Evolutionary conservation across 1,140 invertebrate genomes (phyloP).

Genomic region (Panagrolaimus sp.): DNA sequence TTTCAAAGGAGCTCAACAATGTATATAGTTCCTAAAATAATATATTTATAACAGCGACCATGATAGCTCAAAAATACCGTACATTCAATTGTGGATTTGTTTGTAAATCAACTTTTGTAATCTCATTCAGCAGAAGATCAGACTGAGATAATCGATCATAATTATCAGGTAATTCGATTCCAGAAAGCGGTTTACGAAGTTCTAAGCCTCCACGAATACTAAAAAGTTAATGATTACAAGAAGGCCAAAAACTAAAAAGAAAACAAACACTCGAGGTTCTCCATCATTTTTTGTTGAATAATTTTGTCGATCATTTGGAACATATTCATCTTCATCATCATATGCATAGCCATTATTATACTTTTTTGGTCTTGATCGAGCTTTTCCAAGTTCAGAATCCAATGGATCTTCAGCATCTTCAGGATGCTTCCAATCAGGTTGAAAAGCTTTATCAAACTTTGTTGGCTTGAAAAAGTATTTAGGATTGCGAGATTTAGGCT

Average conservation of each 20-base stretch:
- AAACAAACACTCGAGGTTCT: too few species aligned
- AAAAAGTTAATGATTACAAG: neutral
- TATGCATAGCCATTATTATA: conserved; percentile 1
- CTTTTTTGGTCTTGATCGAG: neutral
- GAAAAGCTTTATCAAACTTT: neutral
- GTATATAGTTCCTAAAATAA: neutral
- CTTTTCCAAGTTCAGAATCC: neutral
- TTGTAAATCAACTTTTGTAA: neutral
- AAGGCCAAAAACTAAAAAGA: too few species aligned
- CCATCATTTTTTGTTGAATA: conserved; percentile 1
- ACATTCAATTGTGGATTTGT: conserved; percentile 1
- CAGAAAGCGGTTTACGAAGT: neutral
- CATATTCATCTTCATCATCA: neutral
- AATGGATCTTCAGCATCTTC: neutral
- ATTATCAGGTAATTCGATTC: neutral
- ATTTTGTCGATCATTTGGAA: conserved; percentile 1
- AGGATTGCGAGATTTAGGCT: neutral
- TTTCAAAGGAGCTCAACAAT: neutral
- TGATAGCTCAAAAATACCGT: too few species aligned
- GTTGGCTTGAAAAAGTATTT: neutral
- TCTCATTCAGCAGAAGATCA: neutral
- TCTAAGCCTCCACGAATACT: neutral
- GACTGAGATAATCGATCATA: neutral
- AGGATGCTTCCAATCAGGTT: neutral
- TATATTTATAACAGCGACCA: too few species aligned